phyloP scores from a whole-genome alignment of 2,113 vertebrate species.

The Lasiurus borealis region DNA sequence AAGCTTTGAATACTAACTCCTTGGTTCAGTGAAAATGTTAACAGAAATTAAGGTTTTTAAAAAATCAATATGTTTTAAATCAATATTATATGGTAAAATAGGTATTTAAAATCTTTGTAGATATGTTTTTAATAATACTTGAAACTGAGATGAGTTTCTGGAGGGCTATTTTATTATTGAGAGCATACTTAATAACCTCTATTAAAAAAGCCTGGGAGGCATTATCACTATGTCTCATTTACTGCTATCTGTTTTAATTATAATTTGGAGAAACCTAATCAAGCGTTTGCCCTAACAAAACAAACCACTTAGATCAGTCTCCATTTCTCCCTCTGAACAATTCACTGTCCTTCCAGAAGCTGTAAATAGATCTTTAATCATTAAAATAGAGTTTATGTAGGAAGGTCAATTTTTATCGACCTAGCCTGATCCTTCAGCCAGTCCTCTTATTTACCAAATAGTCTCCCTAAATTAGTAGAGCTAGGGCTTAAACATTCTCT shows the following conservation, averaged over 20 bases:
- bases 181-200: constrained; percentile 57
- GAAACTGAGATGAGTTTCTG: constrained; percentile 61
- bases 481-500: neutral
- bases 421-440: constrained; percentile 34
- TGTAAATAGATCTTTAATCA: constrained; percentile 54
- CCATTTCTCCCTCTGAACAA: constrained; percentile 44
- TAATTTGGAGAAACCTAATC: constrained; percentile 41
- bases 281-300: constrained; percentile 49
- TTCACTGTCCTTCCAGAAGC: constrained; percentile 49
- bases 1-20: neutral
- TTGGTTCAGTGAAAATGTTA: neutral
- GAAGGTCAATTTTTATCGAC: constrained; percentile 55
- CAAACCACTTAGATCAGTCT: constrained; percentile 2
- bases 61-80: neutral
- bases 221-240: constrained; percentile 70
- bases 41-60: neutral
- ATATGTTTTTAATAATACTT: constrained; percentile 62
- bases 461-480: constrained; percentile 53
- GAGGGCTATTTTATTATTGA: constrained; percentile 44
- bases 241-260: constrained; percentile 67
- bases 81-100: neutral
- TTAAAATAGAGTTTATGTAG: constrained; percentile 61
- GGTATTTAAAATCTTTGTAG: neutral
- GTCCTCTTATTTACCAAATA: constrained; percentile 59
- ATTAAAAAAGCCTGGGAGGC: constrained; percentile 65